Evolutionary conservation across 2,888 invertebrate genomes (phyloP).

Genomic region (Agriotes lineatus): DNA sequence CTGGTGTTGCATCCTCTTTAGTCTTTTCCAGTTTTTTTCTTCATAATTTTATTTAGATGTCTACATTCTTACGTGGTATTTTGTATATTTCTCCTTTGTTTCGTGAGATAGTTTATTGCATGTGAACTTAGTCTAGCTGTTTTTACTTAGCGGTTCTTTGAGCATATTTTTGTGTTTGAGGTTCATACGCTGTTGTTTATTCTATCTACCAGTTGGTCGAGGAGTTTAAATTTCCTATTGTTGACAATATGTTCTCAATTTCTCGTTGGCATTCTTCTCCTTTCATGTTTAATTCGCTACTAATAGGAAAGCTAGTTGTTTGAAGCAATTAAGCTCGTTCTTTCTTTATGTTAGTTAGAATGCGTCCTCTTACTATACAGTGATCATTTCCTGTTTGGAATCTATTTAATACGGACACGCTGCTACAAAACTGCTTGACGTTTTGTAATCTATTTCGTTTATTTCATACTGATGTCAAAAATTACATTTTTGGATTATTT

Average conservation of each 20-base stretch:
- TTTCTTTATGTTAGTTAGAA: constrained; percentile 4
- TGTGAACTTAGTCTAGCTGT: too few species aligned
- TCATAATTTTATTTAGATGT: constrained; percentile 1
- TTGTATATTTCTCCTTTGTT: constrained; percentile 1
- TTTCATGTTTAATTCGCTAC: not conserved
- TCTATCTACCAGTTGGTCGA: not conserved
- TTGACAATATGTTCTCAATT: not conserved
- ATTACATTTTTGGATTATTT: too few species aligned
- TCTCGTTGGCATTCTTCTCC: not conserved
- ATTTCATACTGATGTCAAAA: too few species aligned
- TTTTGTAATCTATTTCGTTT: not conserved
- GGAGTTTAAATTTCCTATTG: not conserved
- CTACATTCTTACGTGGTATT: not conserved
- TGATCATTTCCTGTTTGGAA: constrained; percentile 2
- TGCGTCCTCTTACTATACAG: not conserved
- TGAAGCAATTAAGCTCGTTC: too few species aligned
- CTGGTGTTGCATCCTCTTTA: not conserved
- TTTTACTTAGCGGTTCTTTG: not conserved
- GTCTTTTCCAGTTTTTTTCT: not conserved
- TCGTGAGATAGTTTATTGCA: not conserved
- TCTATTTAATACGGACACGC: not conserved
- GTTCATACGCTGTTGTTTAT: too few species aligned
- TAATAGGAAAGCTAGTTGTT: not conserved
- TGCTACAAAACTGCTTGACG: not conserved
- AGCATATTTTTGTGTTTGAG: constrained; percentile 6